Evolutionary conservation across 2,888 invertebrate species (phyloP).

Genomic region (Pheosia gnoma): DNA sequence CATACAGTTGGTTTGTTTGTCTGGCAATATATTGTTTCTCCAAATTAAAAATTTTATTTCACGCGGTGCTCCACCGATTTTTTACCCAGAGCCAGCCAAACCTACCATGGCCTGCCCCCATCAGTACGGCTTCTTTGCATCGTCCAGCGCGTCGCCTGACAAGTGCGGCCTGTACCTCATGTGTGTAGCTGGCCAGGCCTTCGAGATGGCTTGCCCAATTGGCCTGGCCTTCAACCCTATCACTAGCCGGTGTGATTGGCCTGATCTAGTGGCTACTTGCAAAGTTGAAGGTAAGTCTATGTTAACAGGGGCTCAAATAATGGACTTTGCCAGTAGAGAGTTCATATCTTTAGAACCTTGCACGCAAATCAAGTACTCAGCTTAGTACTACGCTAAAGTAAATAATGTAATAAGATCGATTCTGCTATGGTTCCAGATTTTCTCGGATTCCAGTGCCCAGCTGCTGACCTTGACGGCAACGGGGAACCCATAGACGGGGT

Average conservation of each 20-base stretch:
- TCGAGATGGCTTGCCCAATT: constrained; percentile 88
- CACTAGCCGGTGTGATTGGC: constrained; percentile 91
- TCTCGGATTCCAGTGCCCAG: constrained; percentile 62
- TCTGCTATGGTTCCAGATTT: constrained; percentile 42
- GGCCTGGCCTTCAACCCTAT: constrained; percentile 90
- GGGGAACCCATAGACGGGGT: constrained; percentile 40
- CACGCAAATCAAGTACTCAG: too few relatives aligned
- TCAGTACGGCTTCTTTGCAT: constrained; percentile 89
- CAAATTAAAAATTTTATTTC: neutral
- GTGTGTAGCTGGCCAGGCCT: constrained; percentile 87
- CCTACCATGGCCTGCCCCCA: constrained; percentile 90
- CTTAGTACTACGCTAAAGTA: too few relatives aligned
- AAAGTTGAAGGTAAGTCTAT: constrained; percentile 76
- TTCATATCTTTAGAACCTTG: neutral
- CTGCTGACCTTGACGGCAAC: constrained; percentile 38
- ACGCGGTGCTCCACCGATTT: too few relatives aligned
- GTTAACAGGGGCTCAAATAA: too few relatives aligned
- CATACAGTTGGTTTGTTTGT: too few relatives aligned
- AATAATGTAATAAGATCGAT: too few relatives aligned
- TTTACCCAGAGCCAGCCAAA: constrained; percentile 83
- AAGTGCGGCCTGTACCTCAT: constrained; percentile 91
- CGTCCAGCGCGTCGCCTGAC: constrained; percentile 37
- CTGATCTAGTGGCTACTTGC: constrained; percentile 89
- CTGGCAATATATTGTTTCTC: neutral
- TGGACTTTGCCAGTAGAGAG: too few relatives aligned